A percentile compares a stretch with the other conserved stretches of the same genome.
phyloP scores from a whole-genome alignment of 2,113 vertebrate species.

The Ceratotherium simum region DNA sequence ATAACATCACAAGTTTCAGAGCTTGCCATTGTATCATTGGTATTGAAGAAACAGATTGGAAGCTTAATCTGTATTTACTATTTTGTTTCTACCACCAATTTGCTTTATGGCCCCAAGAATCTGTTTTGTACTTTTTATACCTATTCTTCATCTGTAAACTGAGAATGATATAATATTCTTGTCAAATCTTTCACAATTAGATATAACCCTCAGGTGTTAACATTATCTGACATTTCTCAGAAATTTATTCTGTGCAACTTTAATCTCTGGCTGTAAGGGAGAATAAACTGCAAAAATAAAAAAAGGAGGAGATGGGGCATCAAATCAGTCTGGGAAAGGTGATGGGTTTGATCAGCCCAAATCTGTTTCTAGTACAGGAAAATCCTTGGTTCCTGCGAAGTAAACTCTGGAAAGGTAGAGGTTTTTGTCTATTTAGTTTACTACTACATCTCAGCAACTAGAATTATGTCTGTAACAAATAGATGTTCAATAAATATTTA shows the following conservation, averaged over 20 bases:
- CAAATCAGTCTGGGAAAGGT: background rate
- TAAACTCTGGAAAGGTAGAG: background rate
- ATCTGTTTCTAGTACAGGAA: background rate
- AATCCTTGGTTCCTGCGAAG: conserved; percentile 23
- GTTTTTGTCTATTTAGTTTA: background rate
- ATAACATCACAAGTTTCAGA: conserved; percentile 4
- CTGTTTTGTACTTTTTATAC: conserved; percentile 32
- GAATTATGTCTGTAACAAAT: background rate
- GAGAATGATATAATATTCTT: background rate
- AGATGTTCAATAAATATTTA: background rate
- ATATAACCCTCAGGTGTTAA: background rate
- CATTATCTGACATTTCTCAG: conserved; percentile 37
- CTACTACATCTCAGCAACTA: background rate
- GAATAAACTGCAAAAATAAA: background rate
- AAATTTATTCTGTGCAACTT: background rate
- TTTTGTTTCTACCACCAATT: conserved; percentile 24
- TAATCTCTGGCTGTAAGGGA: background rate
- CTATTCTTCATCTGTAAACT: conserved; percentile 51
- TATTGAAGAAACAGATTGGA: conserved; percentile 22
- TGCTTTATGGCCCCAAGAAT: background rate
- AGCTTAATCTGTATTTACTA: background rate
- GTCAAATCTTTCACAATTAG: conserved; percentile 34
- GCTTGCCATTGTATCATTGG: background rate
- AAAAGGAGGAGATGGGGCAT: background rate
- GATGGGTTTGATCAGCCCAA: conserved; percentile 1